Evolutionary conservation across 53 echinoderm and acorn worm genomes (phyloP).

Genomic region (Holothuria leucospilota): DNA sequence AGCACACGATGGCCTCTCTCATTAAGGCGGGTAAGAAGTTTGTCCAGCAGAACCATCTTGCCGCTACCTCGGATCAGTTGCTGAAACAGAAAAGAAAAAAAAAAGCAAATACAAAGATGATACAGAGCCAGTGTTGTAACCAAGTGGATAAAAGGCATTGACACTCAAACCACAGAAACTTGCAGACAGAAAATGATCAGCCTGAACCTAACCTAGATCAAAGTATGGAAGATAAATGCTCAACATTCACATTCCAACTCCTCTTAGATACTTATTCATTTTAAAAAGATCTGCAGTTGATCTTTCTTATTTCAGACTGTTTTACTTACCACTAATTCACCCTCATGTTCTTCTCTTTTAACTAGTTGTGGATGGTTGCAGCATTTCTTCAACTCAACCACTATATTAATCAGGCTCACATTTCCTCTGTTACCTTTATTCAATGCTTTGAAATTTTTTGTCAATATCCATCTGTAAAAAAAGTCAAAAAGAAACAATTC

Average conservation of each 20-base stretch:
- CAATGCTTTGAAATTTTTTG: constrained; percentile 93
- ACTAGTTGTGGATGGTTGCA: constrained; percentile 92
- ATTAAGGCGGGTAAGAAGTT: constrained; percentile 85
- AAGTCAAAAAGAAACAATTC: background rate
- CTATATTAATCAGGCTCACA: constrained; percentile 90
- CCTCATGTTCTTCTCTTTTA: constrained; percentile 60
- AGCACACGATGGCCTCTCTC: constrained; percentile 95
- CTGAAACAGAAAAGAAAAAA: no score
- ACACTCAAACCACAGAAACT: no score
- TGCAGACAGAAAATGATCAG: no score
- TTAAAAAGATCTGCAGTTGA: no score
- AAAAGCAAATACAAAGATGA: no score
- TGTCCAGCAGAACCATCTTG: constrained; percentile 97
- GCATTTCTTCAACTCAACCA: constrained; percentile 99
- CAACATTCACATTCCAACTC: no score
- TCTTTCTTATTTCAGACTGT: no score
- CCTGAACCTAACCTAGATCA: no score
- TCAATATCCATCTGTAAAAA: constrained; percentile 84
- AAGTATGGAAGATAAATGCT: no score
- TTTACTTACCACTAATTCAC: constrained; percentile 29
- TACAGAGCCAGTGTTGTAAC: no score
- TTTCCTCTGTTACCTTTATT: constrained; percentile 89
- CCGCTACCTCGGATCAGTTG: constrained; percentile 76
- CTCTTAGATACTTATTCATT: no score
- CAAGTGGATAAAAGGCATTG: no score